Base-by-base conservation (phyloP, 1,140 invertebrate species). In the Drosophila azteca region DNA sequence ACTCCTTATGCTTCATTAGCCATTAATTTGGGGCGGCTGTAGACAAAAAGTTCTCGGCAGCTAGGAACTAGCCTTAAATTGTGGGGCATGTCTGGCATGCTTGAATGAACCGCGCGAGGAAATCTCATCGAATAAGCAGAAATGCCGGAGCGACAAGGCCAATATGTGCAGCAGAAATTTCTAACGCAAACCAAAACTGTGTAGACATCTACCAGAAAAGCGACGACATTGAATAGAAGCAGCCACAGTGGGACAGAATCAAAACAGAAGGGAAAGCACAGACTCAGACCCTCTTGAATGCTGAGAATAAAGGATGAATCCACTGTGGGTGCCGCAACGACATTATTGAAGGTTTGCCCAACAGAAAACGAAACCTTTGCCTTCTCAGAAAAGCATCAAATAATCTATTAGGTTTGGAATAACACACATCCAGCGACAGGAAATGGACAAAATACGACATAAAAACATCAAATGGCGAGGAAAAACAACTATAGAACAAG, bases 321-420 rank as follows among this genome's bases (percentile, higher is more conserved):
- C 17, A 20, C 17, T 20, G 17, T 20, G n/a, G n/a, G n/a, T n/a
- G n/a, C n/a, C n/a, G n/a, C n/a, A n/a, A n/a, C n/a, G n/a, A n/a
- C n/a, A n/a, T n/a, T n/a, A n/a, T n/a, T n/a, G n/a, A n/a, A n/a
- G n/a, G 58, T 53, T 43, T 61, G 29, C 31, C 45, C 15, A 20
- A 58, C 45, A 15, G 60, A 52, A 48, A 65, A 61, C 22, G 8
- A 49, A 76, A 54, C 31, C 48, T 68, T 71, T 77, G 84, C 67
- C 57, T 44, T 49, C 35, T 45, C 35, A 68, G 65, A 51, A 80
- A 70, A 75, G 67, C 63, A 65, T 57, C 63, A 85, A 75, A 81
- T 78, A 85, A 85, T 85, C 68, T 85, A 85, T 81, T 67, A 66
- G 68, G 60, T 85, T 77, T 80, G 65, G 26, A 49, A 79, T 57